phyloP scores from a whole-genome alignment of 1,140 invertebrate species.

The Caenorhabditis briggsae region DNA sequence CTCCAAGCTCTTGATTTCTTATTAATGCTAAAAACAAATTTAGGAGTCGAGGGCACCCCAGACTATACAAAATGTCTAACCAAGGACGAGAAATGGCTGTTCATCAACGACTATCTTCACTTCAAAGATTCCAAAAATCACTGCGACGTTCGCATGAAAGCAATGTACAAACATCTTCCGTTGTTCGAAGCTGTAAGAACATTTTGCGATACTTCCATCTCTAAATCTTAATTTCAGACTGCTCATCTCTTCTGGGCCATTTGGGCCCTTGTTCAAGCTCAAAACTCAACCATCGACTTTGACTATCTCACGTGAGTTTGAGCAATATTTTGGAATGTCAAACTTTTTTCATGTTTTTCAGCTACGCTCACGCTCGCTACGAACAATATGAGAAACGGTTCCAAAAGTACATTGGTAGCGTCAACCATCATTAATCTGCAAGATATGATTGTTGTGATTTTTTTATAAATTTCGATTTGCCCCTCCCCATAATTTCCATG shows the following conservation, averaged over 20 bases:
- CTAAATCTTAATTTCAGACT: conserved; percentile 79
- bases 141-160: conserved; percentile 61
- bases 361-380: conserved; percentile 57
- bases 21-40: neutral
- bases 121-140: conserved; percentile 38
- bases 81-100: conserved; percentile 67
- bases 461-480: no score
- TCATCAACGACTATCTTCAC: conserved; percentile 69
- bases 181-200: conserved; percentile 72
- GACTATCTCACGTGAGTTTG: conserved; percentile 87
- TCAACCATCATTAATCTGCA: neutral
- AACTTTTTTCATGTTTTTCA: neutral
- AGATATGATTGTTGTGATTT: neutral
- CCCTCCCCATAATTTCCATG: no score
- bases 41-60: conserved; percentile 78
- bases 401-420: conserved; percentile 2
- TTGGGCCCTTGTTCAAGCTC: conserved; percentile 91
- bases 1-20: no score
- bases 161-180: conserved; percentile 63
- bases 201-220: no score
- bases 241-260: conserved; percentile 92
- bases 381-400: conserved; percentile 58
- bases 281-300: conserved; percentile 92
- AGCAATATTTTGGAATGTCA: neutral
- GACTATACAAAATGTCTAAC: conserved; percentile 72